Base-by-base conservation (phyloP, 2,888 invertebrate species). In the Caenorhabditis sp. region DNA sequence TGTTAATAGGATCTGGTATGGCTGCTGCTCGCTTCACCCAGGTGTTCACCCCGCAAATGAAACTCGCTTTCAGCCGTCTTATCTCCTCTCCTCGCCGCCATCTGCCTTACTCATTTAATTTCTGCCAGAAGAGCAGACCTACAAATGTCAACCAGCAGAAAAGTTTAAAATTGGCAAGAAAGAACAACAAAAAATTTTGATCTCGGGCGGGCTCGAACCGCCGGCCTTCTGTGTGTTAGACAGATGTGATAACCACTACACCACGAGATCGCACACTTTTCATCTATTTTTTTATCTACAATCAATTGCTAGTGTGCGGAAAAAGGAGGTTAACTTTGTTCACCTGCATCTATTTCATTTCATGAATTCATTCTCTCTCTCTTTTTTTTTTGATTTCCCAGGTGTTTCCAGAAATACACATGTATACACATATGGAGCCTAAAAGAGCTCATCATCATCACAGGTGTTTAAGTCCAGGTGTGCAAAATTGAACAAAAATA, bases 231-330 rank as follows among this genome's bases (percentile, higher is more conserved):
- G 83, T 81, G 83, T 84, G 83, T 84, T 82, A 84, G 82, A 82
- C 84, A 81, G 84, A 83, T 79, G 84, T 84, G 83, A 84, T 84
- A 84, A 84, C 83, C 83, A 80, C 82, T 83, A 83, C 83, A 83
- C 83, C 83, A 83, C 83, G 81, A 79, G 80, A 81, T 66, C 78
- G 55, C 26, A 19, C 17, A 14, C 4, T 4, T 50, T 4, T 5
- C n/a, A 4, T 4, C 17, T 4, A 14, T 50, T n/a, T n/a, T n/a
- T n/a, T n/a, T n/a, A 50, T 17, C 50, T 19, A 50, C 17, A 50
- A 50, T n/a, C 14, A 4, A 50, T 14, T 4, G 4, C n/a, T n/a
- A n/a, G n/a, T n/a, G n/a, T n/a, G n/a, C n/a, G 4, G 5, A 23
- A 51, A 51, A 51, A 51, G 10, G 21, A 5, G 21, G n/a, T n/a